Percentiles rank a stretch among this genome's conserved stretches.
These are phyloP conservation scores for Mesocricetus auratus DNA, from an alignment of 2,113 vertebrate genomes.

Conservation along the genomic window DNA sequence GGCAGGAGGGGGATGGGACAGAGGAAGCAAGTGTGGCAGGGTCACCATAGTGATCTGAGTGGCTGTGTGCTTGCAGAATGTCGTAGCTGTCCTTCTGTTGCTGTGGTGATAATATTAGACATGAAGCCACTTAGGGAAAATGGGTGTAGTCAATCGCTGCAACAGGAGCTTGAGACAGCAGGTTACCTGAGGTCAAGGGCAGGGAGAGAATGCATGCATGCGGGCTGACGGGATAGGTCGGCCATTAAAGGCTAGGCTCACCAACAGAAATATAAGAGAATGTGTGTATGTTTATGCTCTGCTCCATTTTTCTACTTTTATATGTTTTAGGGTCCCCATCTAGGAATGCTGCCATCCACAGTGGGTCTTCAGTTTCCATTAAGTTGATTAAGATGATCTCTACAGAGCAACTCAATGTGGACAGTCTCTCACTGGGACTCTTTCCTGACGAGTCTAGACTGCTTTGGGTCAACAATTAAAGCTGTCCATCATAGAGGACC, in stretches of 20 bases:
- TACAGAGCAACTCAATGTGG: not conserved
- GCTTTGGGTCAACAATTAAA: not conserved
- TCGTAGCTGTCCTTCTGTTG: not conserved
- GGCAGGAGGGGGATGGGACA: not conserved
- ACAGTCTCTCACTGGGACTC: not conserved
- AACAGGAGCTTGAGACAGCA: not conserved
- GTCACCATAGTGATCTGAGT: not conserved
- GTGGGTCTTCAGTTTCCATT: not conserved
- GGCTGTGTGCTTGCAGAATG: not conserved
- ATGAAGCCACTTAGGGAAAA: not conserved
- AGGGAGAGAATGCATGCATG: not conserved
- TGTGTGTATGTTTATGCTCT: not conserved
- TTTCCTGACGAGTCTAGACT: not conserved
- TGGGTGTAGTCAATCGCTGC: not conserved
- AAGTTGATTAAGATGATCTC: not conserved
- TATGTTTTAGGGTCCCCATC: not conserved
- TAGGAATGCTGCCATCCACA: not conserved
- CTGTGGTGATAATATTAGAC: too few species aligned
- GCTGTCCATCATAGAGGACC: not conserved
- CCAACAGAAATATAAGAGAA: too few species aligned
- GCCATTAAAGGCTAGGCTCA: too few species aligned
- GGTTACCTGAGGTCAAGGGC: not conserved
- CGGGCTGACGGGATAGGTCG: not conserved
- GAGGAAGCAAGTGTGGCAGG: not conserved
- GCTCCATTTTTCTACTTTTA: not conserved